phyloP scores from a whole-genome alignment of 2,113 vertebrate genomes.

The Arothron firmamentum region DNA sequence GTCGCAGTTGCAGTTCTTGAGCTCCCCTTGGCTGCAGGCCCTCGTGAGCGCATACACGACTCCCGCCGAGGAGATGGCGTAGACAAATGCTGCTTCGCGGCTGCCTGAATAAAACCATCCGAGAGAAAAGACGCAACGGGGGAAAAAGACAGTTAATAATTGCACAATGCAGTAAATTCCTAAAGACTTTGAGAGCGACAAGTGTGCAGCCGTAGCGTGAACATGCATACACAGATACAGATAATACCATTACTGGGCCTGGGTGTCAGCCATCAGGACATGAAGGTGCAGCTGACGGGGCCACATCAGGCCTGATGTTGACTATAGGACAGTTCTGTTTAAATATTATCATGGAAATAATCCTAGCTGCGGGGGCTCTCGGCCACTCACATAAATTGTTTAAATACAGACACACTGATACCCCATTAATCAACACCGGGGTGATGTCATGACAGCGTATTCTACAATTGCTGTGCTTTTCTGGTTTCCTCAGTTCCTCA shows the following conservation, averaged over 20 bases:
- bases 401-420: constrained; percentile 71
- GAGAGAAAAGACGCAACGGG: constrained; percentile 14
- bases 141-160: constrained; percentile 3
- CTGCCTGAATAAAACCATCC: constrained; percentile 76
- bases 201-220: constrained; percentile 10
- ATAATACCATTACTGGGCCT: constrained; percentile 29
- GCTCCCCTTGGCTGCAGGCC: constrained; percentile 94
- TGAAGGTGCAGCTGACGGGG: constrained; percentile 54
- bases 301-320: constrained; percentile 50
- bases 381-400: constrained; percentile 73
- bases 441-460: constrained; percentile 66
- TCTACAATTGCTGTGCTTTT: constrained; percentile 44
- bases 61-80: constrained; percentile 94
- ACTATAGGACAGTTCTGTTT: constrained; percentile 65
- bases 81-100: constrained; percentile 94
- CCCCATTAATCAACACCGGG: constrained; percentile 60
- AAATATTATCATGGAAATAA: constrained; percentile 75
- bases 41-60: constrained; percentile 94
- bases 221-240: constrained; percentile 35
- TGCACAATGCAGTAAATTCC: not conserved
- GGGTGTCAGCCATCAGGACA: constrained; percentile 38
- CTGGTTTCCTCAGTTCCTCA: constrained; percentile 29
- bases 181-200: constrained; percentile 1
- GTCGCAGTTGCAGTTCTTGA: constrained; percentile 90
- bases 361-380: constrained; percentile 61